Percentiles rank a stretch among this genome's conserved stretches.
phyloP scores from a whole-genome alignment of 2,888 invertebrate genomes.

The Eupithecia exiguata region DNA sequence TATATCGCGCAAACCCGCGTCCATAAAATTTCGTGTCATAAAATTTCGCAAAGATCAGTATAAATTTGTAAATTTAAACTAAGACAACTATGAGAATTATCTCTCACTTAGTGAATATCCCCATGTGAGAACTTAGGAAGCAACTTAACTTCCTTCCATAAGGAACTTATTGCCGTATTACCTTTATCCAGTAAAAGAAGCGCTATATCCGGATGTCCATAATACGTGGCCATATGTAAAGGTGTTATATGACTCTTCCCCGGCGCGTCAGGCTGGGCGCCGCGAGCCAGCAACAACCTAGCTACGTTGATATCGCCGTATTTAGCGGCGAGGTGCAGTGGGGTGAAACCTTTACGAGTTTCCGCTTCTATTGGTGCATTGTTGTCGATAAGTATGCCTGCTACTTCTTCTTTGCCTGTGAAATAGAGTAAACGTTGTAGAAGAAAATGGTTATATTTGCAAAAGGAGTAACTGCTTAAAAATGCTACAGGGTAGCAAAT shows the following conservation, averaged over 20 bases:
- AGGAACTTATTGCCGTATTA: too few species aligned
- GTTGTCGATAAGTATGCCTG: slow-evolving; percentile 94
- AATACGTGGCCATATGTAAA: slow-evolving; percentile 98
- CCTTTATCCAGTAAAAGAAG: slow-evolving; percentile 95
- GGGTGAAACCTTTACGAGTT: slow-evolving; percentile 98
- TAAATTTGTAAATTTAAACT: too few species aligned
- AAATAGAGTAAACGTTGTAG: neutral
- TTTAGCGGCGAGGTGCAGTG: slow-evolving; percentile 97
- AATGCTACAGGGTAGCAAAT: too few species aligned
- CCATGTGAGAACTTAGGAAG: too few species aligned
- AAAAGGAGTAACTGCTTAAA: too few species aligned
- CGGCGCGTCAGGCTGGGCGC: slow-evolving; percentile 93
- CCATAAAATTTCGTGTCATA: too few species aligned
- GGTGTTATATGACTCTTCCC: slow-evolving; percentile 98
- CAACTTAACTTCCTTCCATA: too few species aligned
- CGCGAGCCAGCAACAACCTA: slow-evolving; percentile 92
- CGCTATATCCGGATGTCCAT: slow-evolving; percentile 96
- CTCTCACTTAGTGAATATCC: too few species aligned
- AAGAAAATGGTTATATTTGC: too few species aligned
- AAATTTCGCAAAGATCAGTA: too few species aligned
- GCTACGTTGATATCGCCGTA: slow-evolving; percentile 97
- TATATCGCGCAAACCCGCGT: too few species aligned
- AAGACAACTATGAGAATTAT: too few species aligned
- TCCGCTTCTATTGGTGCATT: slow-evolving; percentile 94
- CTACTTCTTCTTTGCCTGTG: slow-evolving; percentile 92